phyloP scores from a whole-genome alignment of 2,113 vertebrate genomes.

The Ursus arctos region DNA sequence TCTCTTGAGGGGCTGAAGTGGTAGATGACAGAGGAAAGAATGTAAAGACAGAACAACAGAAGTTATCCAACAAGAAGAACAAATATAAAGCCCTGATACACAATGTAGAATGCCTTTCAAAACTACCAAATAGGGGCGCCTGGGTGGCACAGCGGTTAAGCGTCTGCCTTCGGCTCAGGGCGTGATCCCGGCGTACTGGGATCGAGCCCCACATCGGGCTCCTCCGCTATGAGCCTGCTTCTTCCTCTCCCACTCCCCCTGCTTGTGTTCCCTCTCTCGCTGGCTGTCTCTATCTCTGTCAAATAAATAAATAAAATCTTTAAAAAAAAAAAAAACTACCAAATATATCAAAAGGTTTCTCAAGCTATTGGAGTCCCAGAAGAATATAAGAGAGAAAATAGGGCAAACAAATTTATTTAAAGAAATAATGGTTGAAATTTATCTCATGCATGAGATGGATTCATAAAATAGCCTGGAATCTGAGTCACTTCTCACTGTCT shows the following conservation, averaged over 20 bases:
- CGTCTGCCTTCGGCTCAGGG: too few species aligned
- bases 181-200: too few species aligned
- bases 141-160: too few species aligned
- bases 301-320: too few species aligned
- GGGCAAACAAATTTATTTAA: neutral
- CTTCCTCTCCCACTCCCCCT: too few species aligned
- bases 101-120: neutral
- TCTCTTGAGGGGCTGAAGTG: neutral
- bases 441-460: neutral
- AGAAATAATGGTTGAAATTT: neutral
- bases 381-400: neutral
- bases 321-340: neutral
- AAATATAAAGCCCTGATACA: neutral
- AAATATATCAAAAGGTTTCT: neutral
- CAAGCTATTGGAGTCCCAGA: neutral
- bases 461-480: neutral
- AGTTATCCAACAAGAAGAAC: neutral
- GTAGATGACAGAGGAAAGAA: neutral
- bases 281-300: too few species aligned
- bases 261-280: too few species aligned
- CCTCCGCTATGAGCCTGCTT: too few species aligned
- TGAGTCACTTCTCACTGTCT: neutral
- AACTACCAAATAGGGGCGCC: neutral
- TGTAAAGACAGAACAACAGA: neutral
- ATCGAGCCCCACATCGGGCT: too few species aligned